Base-by-base conservation (phyloP, 2,888 invertebrate species). In the Erebia aethiops region DNA sequence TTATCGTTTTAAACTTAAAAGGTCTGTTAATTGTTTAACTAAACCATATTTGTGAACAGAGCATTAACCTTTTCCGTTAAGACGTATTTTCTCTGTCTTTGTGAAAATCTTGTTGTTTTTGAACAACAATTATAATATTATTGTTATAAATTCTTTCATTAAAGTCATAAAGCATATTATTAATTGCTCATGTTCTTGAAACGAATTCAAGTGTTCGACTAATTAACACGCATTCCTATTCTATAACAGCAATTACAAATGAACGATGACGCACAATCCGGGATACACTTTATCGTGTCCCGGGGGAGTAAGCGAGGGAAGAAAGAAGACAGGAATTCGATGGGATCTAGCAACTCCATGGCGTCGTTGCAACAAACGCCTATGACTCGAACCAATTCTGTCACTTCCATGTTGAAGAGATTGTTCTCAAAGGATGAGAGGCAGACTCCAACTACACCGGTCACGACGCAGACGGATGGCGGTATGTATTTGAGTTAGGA, bases 351-450 rank as follows among this genome's bases (percentile, higher is more conserved):
- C n/a, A 89, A 91, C 76, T 93, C 94, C 5, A 86, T 94, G 91
- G 86, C 84, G 73, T 97, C 86, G 87, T 95, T 75, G 88, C 96
- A 87, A 95, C 97, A 75, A 95, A 96, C 77, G 91, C 96, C 74
- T 0, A 90, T 97, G 79, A 94, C 96, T 0, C 93, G 97, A 64
- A 96, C 96, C 0, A 96, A 95, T 79, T 97, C 97, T 0, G 97
- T 97, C 51, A 96, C 97, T 0, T 96, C 96, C 13, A 96, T 97
- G 81, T 87, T 97, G 9, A 97, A 96, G 82, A 94, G 96, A 75
- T 91, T 97, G 67, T 96, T 97, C 81, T 96, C 96, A 63, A 95
- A 96, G 73, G 97, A 97, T 74, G 97, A 97, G 70, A 93, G 93
- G 51, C 81, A 83, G 54, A 73, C 76, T 0, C 73, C 78, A 0